Conservation (phyloP, 2,113 vertebrate genomes). For the Oryzias woworae region DNA sequence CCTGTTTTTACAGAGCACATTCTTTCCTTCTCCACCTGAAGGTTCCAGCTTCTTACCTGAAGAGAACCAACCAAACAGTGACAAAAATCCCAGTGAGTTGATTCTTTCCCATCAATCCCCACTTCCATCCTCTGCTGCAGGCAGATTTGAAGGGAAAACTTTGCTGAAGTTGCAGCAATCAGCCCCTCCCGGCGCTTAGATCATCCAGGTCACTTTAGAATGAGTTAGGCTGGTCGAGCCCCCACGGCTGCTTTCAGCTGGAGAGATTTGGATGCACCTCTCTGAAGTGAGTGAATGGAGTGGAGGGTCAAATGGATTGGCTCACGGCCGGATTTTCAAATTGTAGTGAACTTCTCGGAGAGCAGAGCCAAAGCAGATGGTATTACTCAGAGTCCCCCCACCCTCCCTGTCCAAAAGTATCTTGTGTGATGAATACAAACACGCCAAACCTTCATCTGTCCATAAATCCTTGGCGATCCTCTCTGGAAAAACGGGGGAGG, state of each 20-base stretch:
- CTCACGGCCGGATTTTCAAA: slow-evolving; percentile 5
- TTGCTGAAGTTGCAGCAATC: too few relatives aligned
- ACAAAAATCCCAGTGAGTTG: too few relatives aligned
- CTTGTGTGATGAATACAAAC: slow-evolving; percentile 58
- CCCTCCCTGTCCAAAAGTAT: slow-evolving; percentile 29
- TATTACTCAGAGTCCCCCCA: slow-evolving; percentile 50
- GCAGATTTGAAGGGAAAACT: too few relatives aligned
- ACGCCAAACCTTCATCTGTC: slow-evolving; percentile 24
- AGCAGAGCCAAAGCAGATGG: slow-evolving; percentile 68
- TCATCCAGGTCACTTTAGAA: slow-evolving; percentile 13
- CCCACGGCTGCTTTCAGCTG: not conserved
- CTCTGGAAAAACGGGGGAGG: slow-evolving; percentile 24
- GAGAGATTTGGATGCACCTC: not conserved
- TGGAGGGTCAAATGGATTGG: slow-evolving; percentile 15
- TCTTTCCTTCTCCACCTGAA: too few relatives aligned
- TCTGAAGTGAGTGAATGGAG: slow-evolving; percentile 21
- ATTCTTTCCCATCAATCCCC: too few relatives aligned
- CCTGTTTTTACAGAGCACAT: too few relatives aligned
- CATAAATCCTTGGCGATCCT: slow-evolving; percentile 16
- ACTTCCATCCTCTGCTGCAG: too few relatives aligned
- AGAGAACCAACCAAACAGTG: too few relatives aligned
- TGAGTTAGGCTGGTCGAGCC: slow-evolving; percentile 3
- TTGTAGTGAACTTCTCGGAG: slow-evolving; percentile 5
- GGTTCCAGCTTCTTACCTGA: too few relatives aligned
- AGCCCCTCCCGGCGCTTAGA: not conserved